These are phyloP conservation scores for Pyralis farinalis DNA, from an alignment of 2,888 invertebrate genomes.

Conservation along the genomic window DNA sequence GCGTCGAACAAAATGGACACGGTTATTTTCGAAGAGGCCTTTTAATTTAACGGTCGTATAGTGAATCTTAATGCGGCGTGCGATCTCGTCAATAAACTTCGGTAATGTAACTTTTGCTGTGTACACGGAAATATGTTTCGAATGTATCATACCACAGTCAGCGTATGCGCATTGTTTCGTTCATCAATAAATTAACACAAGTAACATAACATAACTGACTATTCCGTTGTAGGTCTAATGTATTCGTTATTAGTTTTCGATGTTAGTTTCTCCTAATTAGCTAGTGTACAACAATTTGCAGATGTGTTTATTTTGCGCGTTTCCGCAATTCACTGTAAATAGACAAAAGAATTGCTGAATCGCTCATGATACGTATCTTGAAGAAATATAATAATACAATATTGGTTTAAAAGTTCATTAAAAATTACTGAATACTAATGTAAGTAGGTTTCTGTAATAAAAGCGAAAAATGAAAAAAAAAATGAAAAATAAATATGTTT, in stretches of 20 bases:
- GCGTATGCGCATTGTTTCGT: conserved; percentile 20
- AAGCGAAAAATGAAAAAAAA: conserved; percentile 44
- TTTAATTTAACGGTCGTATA: conserved; percentile 31
- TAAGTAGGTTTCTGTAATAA: conserved; percentile 60
- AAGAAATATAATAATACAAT: conserved; percentile 27
- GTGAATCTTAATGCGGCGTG: conserved; percentile 10
- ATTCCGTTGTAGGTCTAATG: conserved; percentile 15
- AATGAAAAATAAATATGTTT: conserved; percentile 41
- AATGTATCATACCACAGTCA: conserved; percentile 33
- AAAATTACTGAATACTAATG: conserved; percentile 53
- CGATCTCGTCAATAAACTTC: conserved; percentile 20
- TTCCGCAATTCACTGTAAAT: conserved; percentile 31
- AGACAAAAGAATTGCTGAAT: conserved; percentile 25
- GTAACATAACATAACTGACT: conserved; percentile 11
- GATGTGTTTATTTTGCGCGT: conserved; percentile 32
- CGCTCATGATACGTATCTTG: conserved; percentile 22
- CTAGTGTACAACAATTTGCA: conserved; percentile 47
- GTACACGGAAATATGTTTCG: conserved; percentile 25
- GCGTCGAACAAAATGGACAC: conserved; percentile 21
- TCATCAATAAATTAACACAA: conserved; percentile 15
- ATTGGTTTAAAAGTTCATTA: conserved; percentile 51
- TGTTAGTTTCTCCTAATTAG: conserved; percentile 62
- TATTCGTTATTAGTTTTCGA: conserved; percentile 54
- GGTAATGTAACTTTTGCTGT: conserved; percentile 41
- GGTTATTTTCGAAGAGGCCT: conserved; percentile 40